Evolutionary conservation across 2,888 invertebrate genomes (phyloP).

Genomic region (Agrochola litura): DNA sequence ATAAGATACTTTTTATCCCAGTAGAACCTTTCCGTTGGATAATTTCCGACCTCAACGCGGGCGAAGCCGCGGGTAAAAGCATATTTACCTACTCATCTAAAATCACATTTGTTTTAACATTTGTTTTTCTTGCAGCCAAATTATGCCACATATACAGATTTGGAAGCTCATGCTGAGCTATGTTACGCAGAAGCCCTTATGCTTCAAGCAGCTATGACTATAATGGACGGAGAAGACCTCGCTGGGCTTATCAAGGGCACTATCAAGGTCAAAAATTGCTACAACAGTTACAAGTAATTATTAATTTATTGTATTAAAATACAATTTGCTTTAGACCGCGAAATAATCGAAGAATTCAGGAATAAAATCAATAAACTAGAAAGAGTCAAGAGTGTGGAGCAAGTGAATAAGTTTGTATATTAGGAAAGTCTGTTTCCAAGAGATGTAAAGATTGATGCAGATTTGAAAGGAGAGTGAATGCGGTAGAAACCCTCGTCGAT

Average conservation of each 20-base stretch:
- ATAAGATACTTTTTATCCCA: too few species aligned
- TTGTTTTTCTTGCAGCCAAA: constrained; percentile 89
- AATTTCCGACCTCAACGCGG: too few species aligned
- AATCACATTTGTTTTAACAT: too few species aligned
- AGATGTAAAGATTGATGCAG: neutral
- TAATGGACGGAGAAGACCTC: constrained; percentile 98
- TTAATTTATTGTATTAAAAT: neutral
- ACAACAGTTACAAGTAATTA: constrained; percentile 96
- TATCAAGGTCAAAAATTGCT: constrained; percentile 97
- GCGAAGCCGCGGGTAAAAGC: too few species aligned
- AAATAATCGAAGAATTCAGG: neutral
- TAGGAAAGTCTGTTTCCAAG: neutral
- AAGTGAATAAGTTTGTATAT: neutral
- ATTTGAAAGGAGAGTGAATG: neutral
- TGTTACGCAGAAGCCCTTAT: constrained; percentile 98
- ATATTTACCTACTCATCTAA: neutral
- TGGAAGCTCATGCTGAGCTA: constrained; percentile 98
- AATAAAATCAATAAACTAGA: neutral
- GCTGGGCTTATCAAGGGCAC: constrained; percentile 98
- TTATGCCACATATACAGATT: constrained; percentile 94
- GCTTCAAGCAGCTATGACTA: constrained; percentile 96
- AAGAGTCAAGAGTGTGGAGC: neutral
- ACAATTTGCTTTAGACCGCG: neutral
- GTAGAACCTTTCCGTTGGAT: too few species aligned
- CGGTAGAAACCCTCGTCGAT: neutral